Evolutionary conservation across 2,888 invertebrate species (phyloP), one percentile per base, ranked within the genome.

Genomic region (Vanessa cardui): DNA sequence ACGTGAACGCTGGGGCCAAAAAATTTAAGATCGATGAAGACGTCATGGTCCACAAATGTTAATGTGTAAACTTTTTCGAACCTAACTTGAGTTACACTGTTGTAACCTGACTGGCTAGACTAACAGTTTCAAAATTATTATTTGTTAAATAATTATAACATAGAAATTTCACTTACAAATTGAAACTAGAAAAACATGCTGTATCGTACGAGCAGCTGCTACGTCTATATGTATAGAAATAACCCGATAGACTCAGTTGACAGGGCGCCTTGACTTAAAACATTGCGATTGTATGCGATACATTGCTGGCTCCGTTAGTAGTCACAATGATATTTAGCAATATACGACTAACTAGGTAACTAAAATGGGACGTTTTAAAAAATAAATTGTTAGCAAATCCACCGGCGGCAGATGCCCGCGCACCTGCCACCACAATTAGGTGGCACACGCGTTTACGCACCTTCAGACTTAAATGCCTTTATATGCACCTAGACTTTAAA

Each of bases 341-440:
- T 74, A 56, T 56, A 73, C 72, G 74, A 64, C 72, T 72, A 74
- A 76, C 73, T 81, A 76, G 76, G 84, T 72, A 77, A 76, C 62
- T 56, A 68, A 69, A 63, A 68, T 60, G 64, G 70, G 78, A 71
- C 66, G 76, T 77, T 80, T 83, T 85, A 86, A 86, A 82, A 81
- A 84, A 81, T 80, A 83, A 84, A 82, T 87, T 81, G 83, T 83
- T 80, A 82, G 81, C 73, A 71, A 72, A 77, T 79, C 81, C 79
- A 83, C 84, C 83, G 84, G 82, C 74, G 87, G 89, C 92, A 92
- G 92, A 91, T 92, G 92, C 87, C 81, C 71, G 77, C 74, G 79
- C 92, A 92, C 91, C 92, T 92, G 92, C 83, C 82, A 64, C 78
- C 71, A 82, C 87, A 90, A 90, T 90, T 89, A 90, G 83, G 78